A percentile compares a stretch with the other conserved stretches of the same genome.
These are phyloP conservation scores for Xiphorhynchus elegans DNA, from an alignment of 2,113 vertebrate genomes.

Conservation along the genomic window DNA sequence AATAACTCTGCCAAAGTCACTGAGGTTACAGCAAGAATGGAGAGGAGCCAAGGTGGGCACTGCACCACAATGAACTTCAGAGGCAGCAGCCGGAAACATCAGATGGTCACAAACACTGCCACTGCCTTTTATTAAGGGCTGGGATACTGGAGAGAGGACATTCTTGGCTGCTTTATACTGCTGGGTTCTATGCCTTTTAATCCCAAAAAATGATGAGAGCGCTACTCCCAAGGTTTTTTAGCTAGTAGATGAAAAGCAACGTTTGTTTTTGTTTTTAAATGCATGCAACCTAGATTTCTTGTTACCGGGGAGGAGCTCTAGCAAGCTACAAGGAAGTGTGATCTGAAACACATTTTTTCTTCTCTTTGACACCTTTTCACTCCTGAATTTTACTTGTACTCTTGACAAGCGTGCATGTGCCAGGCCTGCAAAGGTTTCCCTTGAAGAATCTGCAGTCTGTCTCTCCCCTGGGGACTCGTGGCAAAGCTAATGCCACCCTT, in stretches of 20 bases:
- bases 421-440: neutral
- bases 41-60: neutral
- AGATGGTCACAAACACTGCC: neutral
- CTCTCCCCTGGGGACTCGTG: neutral
- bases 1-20: slow-evolving; percentile 1
- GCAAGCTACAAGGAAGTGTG: neutral
- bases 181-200: neutral
- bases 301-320: neutral
- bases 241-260: neutral
- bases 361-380: neutral
- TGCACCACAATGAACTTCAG: neutral
- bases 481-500: neutral
- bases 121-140: neutral
- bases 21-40: slow-evolving; percentile 15
- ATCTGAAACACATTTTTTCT: neutral
- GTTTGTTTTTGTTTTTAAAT: neutral
- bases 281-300: slow-evolving; percentile 1
- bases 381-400: neutral
- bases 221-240: neutral
- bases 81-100: slow-evolving; percentile 9
- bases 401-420: neutral
- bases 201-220: neutral
- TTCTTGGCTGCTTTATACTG: neutral
- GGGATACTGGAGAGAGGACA: neutral
- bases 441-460: neutral